Percentiles rank a stretch among this genome's conserved stretches.
phyloP scores from a whole-genome alignment of 2,797 vertebrate genomes.

The Acanthurus lineatus region DNA sequence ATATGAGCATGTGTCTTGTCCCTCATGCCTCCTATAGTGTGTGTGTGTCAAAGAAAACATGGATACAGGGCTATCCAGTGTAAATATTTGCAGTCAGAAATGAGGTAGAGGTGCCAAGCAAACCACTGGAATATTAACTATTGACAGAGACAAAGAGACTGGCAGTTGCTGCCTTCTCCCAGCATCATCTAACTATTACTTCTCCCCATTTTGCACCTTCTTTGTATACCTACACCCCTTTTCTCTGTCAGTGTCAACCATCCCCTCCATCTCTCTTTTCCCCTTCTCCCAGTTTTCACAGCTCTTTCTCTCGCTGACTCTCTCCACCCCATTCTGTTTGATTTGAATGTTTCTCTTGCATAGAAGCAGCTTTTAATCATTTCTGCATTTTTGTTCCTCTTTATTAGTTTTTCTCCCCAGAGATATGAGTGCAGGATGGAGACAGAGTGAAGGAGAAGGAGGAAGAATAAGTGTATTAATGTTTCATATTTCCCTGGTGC shows the following conservation, averaged over 20 bases:
- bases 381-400: slow-evolving; percentile 59
- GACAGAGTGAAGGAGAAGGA: slow-evolving; percentile 36
- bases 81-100: slow-evolving; percentile 83
- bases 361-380: slow-evolving; percentile 65
- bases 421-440: slow-evolving; percentile 44
- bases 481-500: slow-evolving; percentile 64
- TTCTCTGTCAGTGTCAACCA: slow-evolving; percentile 9
- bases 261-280: neutral
- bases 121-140: slow-evolving; percentile 75
- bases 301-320: neutral
- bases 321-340: slow-evolving; percentile 8
- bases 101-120: slow-evolving; percentile 57
- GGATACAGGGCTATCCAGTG: slow-evolving; percentile 64
- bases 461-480: slow-evolving; percentile 62
- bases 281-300: neutral
- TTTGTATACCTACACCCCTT: slow-evolving; percentile 7
- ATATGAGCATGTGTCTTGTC: no score
- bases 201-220: neutral
- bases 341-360: slow-evolving; percentile 56
- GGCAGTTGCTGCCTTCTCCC: slow-evolving; percentile 17
- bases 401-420: slow-evolving; percentile 65
- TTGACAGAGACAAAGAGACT: slow-evolving; percentile 56
- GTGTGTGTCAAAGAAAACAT: slow-evolving; percentile 45
- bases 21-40: neutral
- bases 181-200: slow-evolving; percentile 11